phyloP scores from a whole-genome alignment of 2,797 vertebrate species.

The Acestrorhynchus altus region DNA sequence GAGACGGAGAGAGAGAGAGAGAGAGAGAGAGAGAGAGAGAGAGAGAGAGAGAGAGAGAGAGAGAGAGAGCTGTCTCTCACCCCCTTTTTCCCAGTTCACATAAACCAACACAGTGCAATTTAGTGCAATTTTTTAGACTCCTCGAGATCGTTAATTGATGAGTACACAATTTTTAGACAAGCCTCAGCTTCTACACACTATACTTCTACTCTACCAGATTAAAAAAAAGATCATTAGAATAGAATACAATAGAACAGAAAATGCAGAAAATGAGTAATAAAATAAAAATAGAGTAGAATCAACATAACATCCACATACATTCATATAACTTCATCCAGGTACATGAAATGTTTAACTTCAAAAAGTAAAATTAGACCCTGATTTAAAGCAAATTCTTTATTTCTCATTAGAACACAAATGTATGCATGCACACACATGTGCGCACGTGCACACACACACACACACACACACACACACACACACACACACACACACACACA shows the following conservation, averaged over 20 bases:
- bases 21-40: constrained; percentile 6
- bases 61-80: not conserved
- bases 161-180: not conserved
- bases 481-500: constrained; percentile 2
- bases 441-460: not conserved
- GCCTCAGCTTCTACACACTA: not conserved
- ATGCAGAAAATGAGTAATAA: not conserved
- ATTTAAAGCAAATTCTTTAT: constrained; percentile 20
- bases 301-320: constrained; percentile 16
- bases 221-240: not conserved
- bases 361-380: not conserved
- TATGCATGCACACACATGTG: no score
- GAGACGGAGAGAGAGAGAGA: constrained; percentile 1
- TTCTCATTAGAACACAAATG: constrained; percentile 21
- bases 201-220: not conserved
- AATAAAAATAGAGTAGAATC: not conserved
- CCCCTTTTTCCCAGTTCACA: constrained; percentile 1
- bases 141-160: not conserved
- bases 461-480: constrained; percentile 5
- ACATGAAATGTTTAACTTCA: not conserved
- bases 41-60: constrained; percentile 3
- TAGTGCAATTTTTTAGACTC: constrained; percentile 1
- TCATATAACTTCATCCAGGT: not conserved
- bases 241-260: not conserved
- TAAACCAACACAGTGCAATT: not conserved